Evolutionary conservation across 2,113 vertebrate genomes (phyloP).

Genomic region (Chlorodrepanis virens): DNA sequence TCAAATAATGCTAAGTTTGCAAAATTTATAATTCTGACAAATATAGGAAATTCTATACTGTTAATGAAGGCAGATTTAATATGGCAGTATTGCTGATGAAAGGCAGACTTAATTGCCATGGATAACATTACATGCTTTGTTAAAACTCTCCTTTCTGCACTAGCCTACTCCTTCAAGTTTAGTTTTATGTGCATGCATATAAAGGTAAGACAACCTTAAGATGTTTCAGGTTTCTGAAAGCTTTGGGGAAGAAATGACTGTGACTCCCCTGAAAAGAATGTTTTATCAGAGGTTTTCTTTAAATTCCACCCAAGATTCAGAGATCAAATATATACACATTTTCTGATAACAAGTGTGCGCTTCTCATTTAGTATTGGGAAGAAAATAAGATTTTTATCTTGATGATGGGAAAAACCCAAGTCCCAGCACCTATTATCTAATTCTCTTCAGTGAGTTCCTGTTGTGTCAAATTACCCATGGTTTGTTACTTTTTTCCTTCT

Average conservation of each 20-base stretch:
- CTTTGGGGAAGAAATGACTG: neutral
- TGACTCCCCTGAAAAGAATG: neutral
- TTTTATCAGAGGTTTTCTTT: neutral
- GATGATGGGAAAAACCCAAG: neutral
- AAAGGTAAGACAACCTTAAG: neutral
- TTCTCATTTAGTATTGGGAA: neutral
- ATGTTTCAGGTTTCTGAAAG: neutral
- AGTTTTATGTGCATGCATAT: neutral
- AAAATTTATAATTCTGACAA: neutral
- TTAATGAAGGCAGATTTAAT: neutral
- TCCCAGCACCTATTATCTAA: neutral
- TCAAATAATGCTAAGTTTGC: neutral
- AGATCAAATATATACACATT: neutral
- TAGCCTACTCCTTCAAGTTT: neutral
- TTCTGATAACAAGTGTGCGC: neutral
- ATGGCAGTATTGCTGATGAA: neutral
- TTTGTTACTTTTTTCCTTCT: neutral
- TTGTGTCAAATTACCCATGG: slow-evolving; percentile 11
- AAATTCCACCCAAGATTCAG: neutral
- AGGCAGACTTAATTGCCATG: neutral
- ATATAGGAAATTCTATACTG: neutral
- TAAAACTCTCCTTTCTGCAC: neutral
- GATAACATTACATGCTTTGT: rapidly evolving
- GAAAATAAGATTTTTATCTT: neutral
- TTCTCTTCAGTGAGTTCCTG: neutral